Base-by-base conservation (phyloP, 2,797 vertebrate genomes). In the Artibeus jamaicensis region DNA sequence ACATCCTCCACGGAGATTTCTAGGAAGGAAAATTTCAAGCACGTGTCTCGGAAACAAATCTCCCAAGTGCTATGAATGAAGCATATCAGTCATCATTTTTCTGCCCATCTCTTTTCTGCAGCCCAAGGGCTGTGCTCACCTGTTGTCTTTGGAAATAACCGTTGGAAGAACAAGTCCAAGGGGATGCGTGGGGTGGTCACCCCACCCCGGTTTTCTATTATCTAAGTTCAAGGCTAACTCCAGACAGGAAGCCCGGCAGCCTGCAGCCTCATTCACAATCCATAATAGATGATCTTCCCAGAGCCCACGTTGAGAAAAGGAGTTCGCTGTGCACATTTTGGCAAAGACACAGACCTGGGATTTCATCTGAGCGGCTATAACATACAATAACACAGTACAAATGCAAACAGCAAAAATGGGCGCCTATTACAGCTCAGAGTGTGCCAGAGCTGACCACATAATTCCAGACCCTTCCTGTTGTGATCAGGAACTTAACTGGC, bases 341-440 rank as follows among this genome's bases (percentile, higher is more conserved):
- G 96, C 95, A 97, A 81, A 46, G 85, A 91, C 90, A 53, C 93
- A 96, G 97, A 96, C 11, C 86, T 94, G 76, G 77, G 88, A 95
- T 94, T 86, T 21, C 0, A 59, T 81, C 44, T 55, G 79, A 97
- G 77, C 67, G 88, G 83, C 96, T 97, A 79, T 70, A 96, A 73
- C 55, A 97, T 89, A 91, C 97, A 97, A 97, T 89, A 89, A 93
- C 67, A 6, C 97, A 97, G 91, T 46, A 55, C 50, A 93, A 97
- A 95, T 10, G 42, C 96, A 98, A 97, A 96, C 62, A 94, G 85
- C 95, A 97, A 76, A 84, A 70, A 89, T 55, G 14, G 86, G 73
- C 91, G 79, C 96, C 29, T 81, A 95, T 95, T 44, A 24, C 21
- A 89, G 76, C 62, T 5, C 92, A 91, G 62, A 71, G 55, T 3